Conservation (phyloP, 1,140 invertebrate genomes). For the Limonius californicus region DNA sequence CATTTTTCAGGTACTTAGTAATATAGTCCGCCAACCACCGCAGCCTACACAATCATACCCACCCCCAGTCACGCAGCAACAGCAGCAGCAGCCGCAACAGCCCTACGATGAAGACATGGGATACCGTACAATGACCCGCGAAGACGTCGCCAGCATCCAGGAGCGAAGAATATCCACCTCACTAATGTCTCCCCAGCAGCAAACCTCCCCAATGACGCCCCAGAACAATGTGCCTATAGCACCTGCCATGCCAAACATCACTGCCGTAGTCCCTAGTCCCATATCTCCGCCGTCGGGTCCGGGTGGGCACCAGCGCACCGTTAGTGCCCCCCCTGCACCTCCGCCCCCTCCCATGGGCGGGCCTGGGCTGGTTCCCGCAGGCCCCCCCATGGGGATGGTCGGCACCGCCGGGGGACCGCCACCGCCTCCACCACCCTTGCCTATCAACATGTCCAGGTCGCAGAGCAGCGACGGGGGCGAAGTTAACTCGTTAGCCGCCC, state of each 20-base stretch:
- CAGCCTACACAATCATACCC: constrained; percentile 50
- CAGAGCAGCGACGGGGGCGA: constrained; percentile 53
- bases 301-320: constrained; percentile 51
- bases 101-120: constrained; percentile 82
- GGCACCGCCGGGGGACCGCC: constrained; percentile 25
- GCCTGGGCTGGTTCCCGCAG: constrained; percentile 24
- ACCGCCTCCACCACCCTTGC: constrained; percentile 48
- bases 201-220: constrained; percentile 46
- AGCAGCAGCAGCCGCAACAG: constrained; percentile 47
- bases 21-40: constrained; percentile 46
- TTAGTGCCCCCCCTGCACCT: constrained; percentile 51
- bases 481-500: constrained; percentile 73
- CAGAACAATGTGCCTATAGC: constrained; percentile 42
- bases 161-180: constrained; percentile 44
- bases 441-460: constrained; percentile 48
- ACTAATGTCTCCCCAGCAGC: constrained; percentile 42
- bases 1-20: constrained; percentile 46
- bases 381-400: constrained; percentile 44
- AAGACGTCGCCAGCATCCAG: constrained; percentile 80
- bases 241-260: constrained; percentile 44
- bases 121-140: constrained; percentile 83
- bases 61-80: constrained; percentile 49
- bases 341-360: constrained; percentile 38
- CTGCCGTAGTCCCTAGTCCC: constrained; percentile 42
- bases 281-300: constrained; percentile 50